Percentiles rank a stretch among this genome's conserved stretches.
These are phyloP conservation scores for Frankliniella intonsa DNA, from an alignment of 2,888 invertebrate genomes.

Conservation along the genomic window DNA sequence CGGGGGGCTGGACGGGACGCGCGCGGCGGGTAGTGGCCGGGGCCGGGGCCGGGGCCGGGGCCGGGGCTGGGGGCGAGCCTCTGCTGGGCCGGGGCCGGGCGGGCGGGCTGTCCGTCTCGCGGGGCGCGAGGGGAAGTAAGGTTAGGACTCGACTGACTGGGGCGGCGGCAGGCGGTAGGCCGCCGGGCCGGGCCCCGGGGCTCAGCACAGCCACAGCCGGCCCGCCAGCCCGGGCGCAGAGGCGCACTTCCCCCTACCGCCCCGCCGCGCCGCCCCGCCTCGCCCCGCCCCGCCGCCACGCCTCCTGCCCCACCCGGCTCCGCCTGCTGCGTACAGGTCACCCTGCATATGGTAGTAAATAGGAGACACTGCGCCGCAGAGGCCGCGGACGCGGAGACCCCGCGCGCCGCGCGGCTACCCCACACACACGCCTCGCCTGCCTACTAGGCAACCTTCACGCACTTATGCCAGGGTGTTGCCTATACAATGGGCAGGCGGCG, in stretches of 20 bases:
- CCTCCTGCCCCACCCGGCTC: not conserved
- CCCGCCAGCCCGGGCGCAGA: not conserved
- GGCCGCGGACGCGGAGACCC: too few species aligned
- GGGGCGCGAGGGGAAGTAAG: conserved; percentile 21
- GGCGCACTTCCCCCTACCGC: not conserved
- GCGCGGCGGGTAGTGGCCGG: not conserved
- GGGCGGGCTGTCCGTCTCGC: too few species aligned
- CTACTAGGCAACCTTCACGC: too few species aligned
- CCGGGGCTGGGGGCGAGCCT: not conserved
- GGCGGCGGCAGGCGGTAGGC: not conserved
- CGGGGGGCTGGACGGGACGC: not conserved
- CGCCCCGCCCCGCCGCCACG: not conserved
- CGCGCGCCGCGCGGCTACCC: too few species aligned
- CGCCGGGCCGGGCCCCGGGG: not conserved
- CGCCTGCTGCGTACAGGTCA: not conserved
- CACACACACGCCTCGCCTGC: too few species aligned
- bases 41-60: not conserved
- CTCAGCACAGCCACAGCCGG: conserved; percentile 9
- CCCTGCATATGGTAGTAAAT: too few species aligned
- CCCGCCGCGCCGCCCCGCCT: not conserved
- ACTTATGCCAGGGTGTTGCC: too few species aligned
- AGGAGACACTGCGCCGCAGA: too few species aligned
- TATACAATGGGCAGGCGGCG: too few species aligned
- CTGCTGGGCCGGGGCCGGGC: not conserved
- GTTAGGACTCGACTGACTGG: conserved; percentile 27